A percentile compares a stretch with the other conserved stretches of the same genome.
Evolutionary conservation across 2,113 vertebrate species (phyloP).

Genomic region (Odontesthes bonariensis): DNA sequence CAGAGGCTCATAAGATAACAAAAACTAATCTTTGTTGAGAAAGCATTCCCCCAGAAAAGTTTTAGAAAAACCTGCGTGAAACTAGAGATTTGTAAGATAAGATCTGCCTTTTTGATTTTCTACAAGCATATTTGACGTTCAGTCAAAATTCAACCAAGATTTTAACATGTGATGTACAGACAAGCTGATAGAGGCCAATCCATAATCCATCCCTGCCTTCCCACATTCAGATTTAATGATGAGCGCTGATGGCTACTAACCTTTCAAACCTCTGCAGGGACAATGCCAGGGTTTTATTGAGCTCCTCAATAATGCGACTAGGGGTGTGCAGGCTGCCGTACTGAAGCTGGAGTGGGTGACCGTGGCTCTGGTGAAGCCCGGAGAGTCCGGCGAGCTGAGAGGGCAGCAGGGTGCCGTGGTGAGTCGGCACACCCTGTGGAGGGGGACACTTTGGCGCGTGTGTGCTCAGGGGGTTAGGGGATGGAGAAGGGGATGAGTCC

Average conservation of each 20-base stretch:
- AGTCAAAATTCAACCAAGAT: constrained; percentile 4
- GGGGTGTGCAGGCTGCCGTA: constrained; percentile 90
- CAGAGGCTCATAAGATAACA: background rate
- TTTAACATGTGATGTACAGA: constrained; percentile 1
- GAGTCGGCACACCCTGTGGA: constrained; percentile 81
- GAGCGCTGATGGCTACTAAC: constrained; percentile 73
- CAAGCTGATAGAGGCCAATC: constrained; percentile 14
- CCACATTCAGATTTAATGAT: constrained; percentile 46
- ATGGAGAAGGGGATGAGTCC: constrained; percentile 80
- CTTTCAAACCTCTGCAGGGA: constrained; percentile 98
- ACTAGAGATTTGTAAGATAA: background rate
- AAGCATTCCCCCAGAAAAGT: background rate
- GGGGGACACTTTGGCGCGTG: constrained; percentile 89
- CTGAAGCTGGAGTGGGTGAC: constrained; percentile 92
- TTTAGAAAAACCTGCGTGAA: background rate
- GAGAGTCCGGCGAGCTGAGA: constrained; percentile 83
- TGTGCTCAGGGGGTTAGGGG: constrained; percentile 76
- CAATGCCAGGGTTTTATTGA: constrained; percentile 96
- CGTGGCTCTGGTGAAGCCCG: constrained; percentile 72
- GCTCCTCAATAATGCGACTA: constrained; percentile 96
- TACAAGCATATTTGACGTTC: background rate
- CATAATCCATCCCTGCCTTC: constrained; percentile 36
- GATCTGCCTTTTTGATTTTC: background rate
- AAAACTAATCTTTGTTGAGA: background rate
- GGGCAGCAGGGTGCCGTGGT: constrained; percentile 88